Evolutionary conservation across 2,797 vertebrate genomes (phyloP).

Genomic region (Macroramphosus scolopax): DNA sequence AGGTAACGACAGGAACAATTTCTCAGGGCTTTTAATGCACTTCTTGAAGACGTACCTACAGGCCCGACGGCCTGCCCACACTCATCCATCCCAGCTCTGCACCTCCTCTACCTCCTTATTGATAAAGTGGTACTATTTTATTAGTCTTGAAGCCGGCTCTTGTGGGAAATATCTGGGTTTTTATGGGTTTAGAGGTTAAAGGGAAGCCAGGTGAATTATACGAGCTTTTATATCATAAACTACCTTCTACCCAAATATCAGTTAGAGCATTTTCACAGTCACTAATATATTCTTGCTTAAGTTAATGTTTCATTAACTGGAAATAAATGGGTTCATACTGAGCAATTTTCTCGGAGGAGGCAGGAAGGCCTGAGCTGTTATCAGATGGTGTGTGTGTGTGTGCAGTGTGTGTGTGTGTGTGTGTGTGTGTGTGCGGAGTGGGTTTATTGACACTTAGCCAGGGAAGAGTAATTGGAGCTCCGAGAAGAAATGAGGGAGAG

Average conservation of each 20-base stretch:
- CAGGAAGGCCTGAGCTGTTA: slow-evolving; percentile 5
- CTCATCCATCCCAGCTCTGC: slow-evolving; percentile 86
- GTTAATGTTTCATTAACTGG: slow-evolving; percentile 68
- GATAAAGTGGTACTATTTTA: slow-evolving; percentile 83
- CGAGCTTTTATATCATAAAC: slow-evolving; percentile 62
- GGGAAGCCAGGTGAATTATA: slow-evolving; percentile 56
- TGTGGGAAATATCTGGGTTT: slow-evolving; percentile 74
- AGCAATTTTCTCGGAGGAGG: too few relatives aligned
- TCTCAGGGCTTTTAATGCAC: slow-evolving; percentile 87
- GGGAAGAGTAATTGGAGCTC: slow-evolving; percentile 63
- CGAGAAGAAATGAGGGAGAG: slow-evolving; percentile 51
- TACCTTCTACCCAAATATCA: slow-evolving; percentile 39
- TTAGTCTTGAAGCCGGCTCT: slow-evolving; percentile 80
- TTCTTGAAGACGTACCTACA: slow-evolving; percentile 82
- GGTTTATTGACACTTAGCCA: slow-evolving; percentile 64
- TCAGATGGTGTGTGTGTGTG: slow-evolving; percentile 25
- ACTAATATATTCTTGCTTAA: slow-evolving; percentile 60
- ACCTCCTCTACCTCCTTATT: slow-evolving; percentile 79
- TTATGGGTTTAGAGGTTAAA: slow-evolving; percentile 44
- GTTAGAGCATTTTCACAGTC: slow-evolving; percentile 55
- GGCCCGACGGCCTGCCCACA: slow-evolving; percentile 83
- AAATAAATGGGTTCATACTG: slow-evolving; percentile 58
- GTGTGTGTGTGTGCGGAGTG: slow-evolving; percentile 6
- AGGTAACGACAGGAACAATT: slow-evolving; percentile 84
- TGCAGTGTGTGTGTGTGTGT: slow-evolving; percentile 2